Conservation (phyloP, 2,797 vertebrate species). For the Lithobates pipiens region DNA sequence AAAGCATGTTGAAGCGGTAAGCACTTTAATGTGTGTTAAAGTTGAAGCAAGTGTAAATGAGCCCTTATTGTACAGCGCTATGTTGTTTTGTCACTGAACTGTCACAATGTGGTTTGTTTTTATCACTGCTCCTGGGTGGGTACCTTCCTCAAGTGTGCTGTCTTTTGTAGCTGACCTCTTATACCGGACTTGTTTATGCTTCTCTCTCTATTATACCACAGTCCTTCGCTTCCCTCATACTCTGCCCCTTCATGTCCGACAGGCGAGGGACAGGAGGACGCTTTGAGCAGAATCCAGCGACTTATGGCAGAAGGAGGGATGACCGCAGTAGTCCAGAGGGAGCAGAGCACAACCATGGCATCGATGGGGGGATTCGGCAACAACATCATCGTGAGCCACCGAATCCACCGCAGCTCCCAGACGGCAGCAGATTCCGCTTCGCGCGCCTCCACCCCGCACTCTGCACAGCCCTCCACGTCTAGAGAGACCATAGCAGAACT, state of each 20-base stretch:
- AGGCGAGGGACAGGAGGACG: constrained; percentile 87
- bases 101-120: too few relatives aligned
- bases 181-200: constrained; percentile 30
- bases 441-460: constrained; percentile 42
- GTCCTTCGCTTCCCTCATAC: constrained; percentile 40
- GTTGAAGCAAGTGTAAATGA: too few relatives aligned
- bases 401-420: constrained; percentile 97
- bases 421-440: constrained; percentile 79
- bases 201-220: constrained; percentile 46
- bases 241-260: constrained; percentile 66
- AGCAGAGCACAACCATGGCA: constrained; percentile 98
- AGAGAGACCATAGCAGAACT: constrained; percentile 73
- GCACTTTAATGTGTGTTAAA: too few relatives aligned
- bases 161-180: background rate
- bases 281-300: constrained; percentile 92
- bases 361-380: constrained; percentile 99
- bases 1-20: too few relatives aligned
- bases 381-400: constrained; percentile 97
- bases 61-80: too few relatives aligned
- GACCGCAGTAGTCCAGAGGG: constrained; percentile 96
- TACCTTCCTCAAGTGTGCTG: background rate
- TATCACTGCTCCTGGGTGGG: background rate
- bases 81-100: too few relatives aligned
- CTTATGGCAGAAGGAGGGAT: constrained; percentile 96
- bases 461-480: constrained; percentile 73